Conservation (phyloP, 2,113 vertebrate species). For the Hyperoodon ampullatus region DNA sequence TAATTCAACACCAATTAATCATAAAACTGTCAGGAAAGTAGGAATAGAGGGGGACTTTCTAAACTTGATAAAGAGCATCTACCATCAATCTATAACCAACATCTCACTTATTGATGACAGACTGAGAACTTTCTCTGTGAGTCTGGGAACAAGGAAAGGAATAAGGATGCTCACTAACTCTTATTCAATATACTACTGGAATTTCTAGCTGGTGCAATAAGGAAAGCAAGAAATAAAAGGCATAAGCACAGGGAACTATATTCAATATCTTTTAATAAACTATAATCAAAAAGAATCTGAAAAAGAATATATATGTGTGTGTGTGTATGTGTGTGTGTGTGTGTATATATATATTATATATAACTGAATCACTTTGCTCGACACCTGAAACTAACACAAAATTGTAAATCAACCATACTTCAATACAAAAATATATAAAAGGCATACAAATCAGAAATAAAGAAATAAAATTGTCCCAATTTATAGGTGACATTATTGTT, state of each 20-base stretch:
- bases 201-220: neutral
- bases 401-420: too few relatives aligned
- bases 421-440: neutral
- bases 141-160: neutral
- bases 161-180: neutral
- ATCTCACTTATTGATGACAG: neutral
- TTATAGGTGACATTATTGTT: neutral
- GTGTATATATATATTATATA: too few relatives aligned
- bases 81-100: neutral
- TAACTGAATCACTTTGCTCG: too few relatives aligned
- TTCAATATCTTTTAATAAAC: neutral
- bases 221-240: neutral
- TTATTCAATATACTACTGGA: neutral
- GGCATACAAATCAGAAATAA: neutral
- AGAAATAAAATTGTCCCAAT: neutral
- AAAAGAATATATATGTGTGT: neutral
- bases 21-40: neutral
- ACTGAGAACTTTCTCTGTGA: neutral
- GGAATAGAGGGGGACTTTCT: neutral
- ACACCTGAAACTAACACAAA: too few relatives aligned
- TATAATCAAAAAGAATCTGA: neutral
- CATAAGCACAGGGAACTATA: neutral
- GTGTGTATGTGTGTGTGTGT: too few relatives aligned
- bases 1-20: neutral
- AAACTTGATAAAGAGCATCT: neutral